Evolutionary conservation across 2,888 invertebrate genomes (phyloP).

Genomic region (Gisinianus flammeolus): DNA sequence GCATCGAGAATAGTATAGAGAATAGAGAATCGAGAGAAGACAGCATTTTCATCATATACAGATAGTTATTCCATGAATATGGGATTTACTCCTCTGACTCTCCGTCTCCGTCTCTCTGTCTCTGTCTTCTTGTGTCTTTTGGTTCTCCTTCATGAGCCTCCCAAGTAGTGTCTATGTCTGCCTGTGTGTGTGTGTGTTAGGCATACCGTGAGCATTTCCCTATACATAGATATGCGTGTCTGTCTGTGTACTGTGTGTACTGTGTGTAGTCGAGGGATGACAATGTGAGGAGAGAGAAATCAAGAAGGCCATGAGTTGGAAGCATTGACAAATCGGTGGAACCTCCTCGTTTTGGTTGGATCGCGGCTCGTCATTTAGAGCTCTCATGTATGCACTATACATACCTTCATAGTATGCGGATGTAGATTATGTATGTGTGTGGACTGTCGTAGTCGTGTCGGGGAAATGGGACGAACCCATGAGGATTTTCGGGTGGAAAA

Average conservation of each 20-base stretch:
- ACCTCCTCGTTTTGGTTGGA: conserved; percentile 33
- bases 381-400: neutral
- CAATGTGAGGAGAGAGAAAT: conserved; percentile 33
- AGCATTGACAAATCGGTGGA: conserved; percentile 47
- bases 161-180: neutral
- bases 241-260: neutral
- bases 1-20: neutral
- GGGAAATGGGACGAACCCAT: neutral
- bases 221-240: neutral
- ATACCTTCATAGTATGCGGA: neutral
- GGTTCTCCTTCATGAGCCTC: neutral
- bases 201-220: neutral
- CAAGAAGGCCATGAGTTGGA: conserved; percentile 29
- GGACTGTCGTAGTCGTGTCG: too few species aligned
- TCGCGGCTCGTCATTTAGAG: conserved; percentile 36
- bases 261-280: conserved; percentile 8
- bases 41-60: conserved; percentile 8
- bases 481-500: conserved; percentile 7
- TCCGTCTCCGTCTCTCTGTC: neutral
- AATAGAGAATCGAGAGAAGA: neutral
- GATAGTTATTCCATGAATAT: conserved; percentile 32
- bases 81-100: conserved; percentile 12
- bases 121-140: too few species aligned
- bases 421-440: conserved; percentile 9
- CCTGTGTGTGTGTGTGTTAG: neutral